Conservation (phyloP, 2,113 vertebrate species). For the Ptychochromis oligacanthus region DNA sequence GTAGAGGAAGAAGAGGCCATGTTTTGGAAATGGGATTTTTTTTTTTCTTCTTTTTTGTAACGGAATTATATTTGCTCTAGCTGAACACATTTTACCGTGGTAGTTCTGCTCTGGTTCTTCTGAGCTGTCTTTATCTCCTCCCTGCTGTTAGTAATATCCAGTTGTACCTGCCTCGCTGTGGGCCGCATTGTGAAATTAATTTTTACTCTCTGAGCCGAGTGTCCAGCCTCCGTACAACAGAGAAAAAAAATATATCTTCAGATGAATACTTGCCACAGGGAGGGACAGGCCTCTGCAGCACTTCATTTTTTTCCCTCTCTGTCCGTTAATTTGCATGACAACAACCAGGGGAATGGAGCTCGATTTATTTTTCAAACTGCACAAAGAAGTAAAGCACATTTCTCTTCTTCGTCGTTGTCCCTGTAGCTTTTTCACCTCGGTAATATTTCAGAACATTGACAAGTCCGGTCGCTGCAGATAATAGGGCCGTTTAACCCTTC, state of each 20-base stretch:
- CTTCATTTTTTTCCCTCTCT: constrained; percentile 15
- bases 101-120: background rate
- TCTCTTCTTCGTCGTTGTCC: constrained; percentile 46
- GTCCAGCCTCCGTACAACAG: background rate
- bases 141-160: background rate
- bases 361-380: constrained; percentile 64
- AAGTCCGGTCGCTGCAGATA: constrained; percentile 42
- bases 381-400: constrained; percentile 65
- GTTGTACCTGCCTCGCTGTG: background rate
- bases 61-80: background rate
- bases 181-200: background rate
- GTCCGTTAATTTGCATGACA: constrained; percentile 63
- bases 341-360: constrained; percentile 30
- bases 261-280: constrained; percentile 16
- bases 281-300: background rate
- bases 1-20: background rate
- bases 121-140: background rate
- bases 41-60: no score
- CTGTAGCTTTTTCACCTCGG: constrained; percentile 31
- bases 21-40: background rate
- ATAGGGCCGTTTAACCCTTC: constrained; percentile 55
- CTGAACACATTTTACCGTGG: background rate
- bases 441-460: constrained; percentile 61
- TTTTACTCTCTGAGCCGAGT: background rate
- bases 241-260: constrained; percentile 14